These are phyloP conservation scores for Heterotilapia buettikoferi DNA, from an alignment of 2,113 vertebrate species.

Conservation along the genomic window DNA sequence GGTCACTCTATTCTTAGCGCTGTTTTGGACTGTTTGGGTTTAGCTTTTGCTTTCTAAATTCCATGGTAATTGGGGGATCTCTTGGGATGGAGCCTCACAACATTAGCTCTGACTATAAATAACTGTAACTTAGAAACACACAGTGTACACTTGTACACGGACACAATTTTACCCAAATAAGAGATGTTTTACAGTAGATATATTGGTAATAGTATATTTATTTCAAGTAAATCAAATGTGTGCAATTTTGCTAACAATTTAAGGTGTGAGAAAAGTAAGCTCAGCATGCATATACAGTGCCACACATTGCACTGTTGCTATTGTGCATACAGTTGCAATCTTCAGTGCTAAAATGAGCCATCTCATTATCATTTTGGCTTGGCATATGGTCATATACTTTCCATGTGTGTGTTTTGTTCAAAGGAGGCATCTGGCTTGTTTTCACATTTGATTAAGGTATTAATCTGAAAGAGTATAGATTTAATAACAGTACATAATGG, in stretches of 20 bases:
- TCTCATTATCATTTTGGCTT: not conserved
- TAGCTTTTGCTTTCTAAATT: conserved; percentile 73
- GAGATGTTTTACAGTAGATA: not conserved
- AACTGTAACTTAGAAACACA: conserved; percentile 35
- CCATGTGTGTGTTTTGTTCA: not conserved
- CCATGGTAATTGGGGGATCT: conserved; percentile 72
- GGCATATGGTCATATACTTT: not conserved
- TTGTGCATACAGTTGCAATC: not conserved
- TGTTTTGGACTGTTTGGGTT: conserved; percentile 61
- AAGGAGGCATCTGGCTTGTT: not conserved
- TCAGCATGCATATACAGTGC: not conserved
- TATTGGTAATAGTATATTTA: not conserved
- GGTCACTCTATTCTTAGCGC: conserved; percentile 65
- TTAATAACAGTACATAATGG: not conserved
- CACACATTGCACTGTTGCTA: not conserved
- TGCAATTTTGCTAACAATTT: conserved; percentile 11
- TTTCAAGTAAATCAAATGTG: not conserved
- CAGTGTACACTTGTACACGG: not conserved
- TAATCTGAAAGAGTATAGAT: not conserved
- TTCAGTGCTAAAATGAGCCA: not conserved
- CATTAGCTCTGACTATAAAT: conserved; percentile 61
- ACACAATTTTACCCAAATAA: not conserved
- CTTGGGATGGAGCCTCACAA: conserved; percentile 60
- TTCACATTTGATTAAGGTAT: not conserved
- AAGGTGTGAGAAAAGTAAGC: not conserved